Evolutionary conservation across 1,140 invertebrate genomes (phyloP).

Genomic region (Drosophila arizonae): DNA sequence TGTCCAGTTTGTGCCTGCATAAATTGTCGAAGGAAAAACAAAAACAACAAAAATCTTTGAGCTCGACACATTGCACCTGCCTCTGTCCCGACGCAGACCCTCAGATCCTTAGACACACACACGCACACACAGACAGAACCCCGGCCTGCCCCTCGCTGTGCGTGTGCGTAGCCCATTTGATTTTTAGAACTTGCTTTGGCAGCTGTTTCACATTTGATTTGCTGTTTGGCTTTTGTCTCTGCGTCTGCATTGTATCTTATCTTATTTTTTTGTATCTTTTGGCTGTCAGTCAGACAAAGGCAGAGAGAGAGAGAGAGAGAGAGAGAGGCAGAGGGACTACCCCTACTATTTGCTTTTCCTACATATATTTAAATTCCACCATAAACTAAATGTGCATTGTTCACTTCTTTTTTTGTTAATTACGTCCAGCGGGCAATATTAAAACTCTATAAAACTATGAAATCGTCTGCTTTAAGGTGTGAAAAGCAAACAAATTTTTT

Average conservation of each 20-base stretch:
- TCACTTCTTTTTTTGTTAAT: conserved; percentile 18
- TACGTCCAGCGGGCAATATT: conserved; percentile 22
- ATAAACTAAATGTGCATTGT: conserved; percentile 26
- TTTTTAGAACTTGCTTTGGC: conserved; percentile 44
- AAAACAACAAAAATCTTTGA: conserved; percentile 9
- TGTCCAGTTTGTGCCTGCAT: conserved; percentile 49
- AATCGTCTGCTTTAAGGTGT: conserved; percentile 24
- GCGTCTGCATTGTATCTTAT: conserved; percentile 9
- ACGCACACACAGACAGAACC: neutral
- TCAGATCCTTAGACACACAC: conserved; percentile 10
- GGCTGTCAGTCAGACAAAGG: conserved; percentile 13
- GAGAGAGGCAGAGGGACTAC: neutral
- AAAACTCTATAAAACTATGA: conserved; percentile 37
- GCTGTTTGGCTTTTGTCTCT: conserved; percentile 24
- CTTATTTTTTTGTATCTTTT: conserved; percentile 21
- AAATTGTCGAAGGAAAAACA: conserved; percentile 36
- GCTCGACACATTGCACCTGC: conserved; percentile 50
- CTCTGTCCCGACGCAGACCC: conserved; percentile 19
- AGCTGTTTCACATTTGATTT: conserved; percentile 55
- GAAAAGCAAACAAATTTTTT: conserved; percentile 34
- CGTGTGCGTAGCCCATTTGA: conserved; percentile 45
- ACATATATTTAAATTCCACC: neutral
- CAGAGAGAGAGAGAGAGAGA: neutral
- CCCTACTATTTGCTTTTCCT: neutral
- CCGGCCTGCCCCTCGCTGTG: conserved; percentile 24